Base-by-base conservation (phyloP, 2,113 vertebrate genomes). In the Ctenomys sociabilis region DNA sequence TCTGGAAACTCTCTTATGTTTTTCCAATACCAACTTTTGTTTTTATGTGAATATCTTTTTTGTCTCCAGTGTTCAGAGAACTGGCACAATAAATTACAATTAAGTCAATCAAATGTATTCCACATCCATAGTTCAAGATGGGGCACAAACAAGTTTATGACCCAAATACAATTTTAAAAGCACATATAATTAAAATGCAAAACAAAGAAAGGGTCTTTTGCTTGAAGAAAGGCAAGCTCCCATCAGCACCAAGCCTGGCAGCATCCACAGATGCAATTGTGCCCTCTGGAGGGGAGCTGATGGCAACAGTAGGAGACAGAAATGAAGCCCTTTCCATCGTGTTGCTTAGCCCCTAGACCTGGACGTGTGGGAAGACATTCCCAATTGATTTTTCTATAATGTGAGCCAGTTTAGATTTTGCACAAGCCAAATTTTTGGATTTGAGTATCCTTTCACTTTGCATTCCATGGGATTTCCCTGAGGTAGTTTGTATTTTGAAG, bases 381-480 rank as follows among this genome's bases (percentile, higher is more conserved):
- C 5, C 4, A 4, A 7, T 2, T 43, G 21, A 49, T 82, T 75
- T 88, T 86, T 63, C 63, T 43, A 32, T 57, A 40, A 45, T 16
- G 14, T 43, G 28, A 92, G 9, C 24, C 45, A 61, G 11, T 24
- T 21, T 61, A 19, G 28, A 78, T 84, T 92, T 91, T 54, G 30
- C 7, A 52, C 28, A 86, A 28, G 43, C 26, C 37, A 32, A 64
- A 37, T 64, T 63, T 85, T 37, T 89, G 54, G 9, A 49, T 22
- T 7, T 63, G 16, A 57, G 22, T 64, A 9, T 45, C 32, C 59
- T 92, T 85, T 45, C 22, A 16, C 35, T 49, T 90, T 57, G 30
- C 95, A 77, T 64, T 77, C 85, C 86, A 93, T 32, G 24, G 43
- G 35, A 66, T 66, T 93, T 66, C 11, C 52, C 9, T 80, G 37